Percentiles rank a stretch among this genome's conserved stretches.
These are phyloP conservation scores for Ceratothoa steindachneri DNA, from an alignment of 2,888 invertebrate species.

Conservation along the genomic window DNA sequence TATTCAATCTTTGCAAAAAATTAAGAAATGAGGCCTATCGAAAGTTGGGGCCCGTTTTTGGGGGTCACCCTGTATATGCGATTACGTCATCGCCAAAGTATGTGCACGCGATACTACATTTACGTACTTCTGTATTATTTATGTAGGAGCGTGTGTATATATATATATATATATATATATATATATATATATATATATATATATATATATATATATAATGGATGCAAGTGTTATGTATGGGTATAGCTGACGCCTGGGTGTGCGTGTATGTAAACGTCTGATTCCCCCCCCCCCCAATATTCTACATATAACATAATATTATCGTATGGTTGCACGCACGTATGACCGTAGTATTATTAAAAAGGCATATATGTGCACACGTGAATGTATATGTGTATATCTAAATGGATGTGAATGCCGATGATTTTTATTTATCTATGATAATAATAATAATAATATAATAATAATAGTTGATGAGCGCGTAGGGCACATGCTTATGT, in stretches of 20 bases:
- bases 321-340: too few relatives aligned
- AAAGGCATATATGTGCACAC: not conserved
- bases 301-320: not conserved
- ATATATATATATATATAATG: not conserved
- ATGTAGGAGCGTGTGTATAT: not conserved
- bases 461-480: too few relatives aligned
- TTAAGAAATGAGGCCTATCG: too few relatives aligned
- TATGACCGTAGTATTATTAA: not conserved
- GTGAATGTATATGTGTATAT: not conserved
- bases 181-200: constrained; percentile 12
- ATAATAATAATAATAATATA: too few relatives aligned
- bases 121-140: not conserved
- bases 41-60: too few relatives aligned
- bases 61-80: too few relatives aligned
- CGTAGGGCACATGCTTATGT: too few relatives aligned
- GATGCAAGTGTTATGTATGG: not conserved
- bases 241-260: not conserved
- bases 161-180: constrained; percentile 12
- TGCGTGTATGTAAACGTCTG: not conserved
- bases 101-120: not conserved
- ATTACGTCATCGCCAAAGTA: not conserved
- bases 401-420: not conserved
- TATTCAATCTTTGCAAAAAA: too few relatives aligned
- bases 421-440: not conserved
- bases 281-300: not conserved